Evolutionary conservation across 53 echinoderm and acorn worm species (phyloP).

Genomic region (Paracentrotus lividus): DNA sequence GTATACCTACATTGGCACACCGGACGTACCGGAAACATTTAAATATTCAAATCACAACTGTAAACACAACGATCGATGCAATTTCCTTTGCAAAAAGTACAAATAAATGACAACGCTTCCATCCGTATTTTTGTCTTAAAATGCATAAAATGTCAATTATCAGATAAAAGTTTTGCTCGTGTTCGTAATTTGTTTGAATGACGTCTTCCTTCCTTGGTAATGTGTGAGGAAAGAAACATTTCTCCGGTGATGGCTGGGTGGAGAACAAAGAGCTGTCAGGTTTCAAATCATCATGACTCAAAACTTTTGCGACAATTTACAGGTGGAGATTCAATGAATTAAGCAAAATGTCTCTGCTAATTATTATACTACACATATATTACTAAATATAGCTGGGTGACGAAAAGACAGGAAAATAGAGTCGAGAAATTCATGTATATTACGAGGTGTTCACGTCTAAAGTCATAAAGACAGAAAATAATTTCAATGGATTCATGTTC

Average conservation of each 20-base stretch:
- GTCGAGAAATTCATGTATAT: background rate
- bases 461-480: background rate
- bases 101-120: background rate
- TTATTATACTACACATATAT: background rate
- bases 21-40: background rate
- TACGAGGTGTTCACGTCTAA: background rate
- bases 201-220: slow-evolving; percentile 24
- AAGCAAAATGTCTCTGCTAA: background rate
- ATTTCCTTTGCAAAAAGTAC: background rate
- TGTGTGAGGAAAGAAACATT: background rate
- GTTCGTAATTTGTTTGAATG: slow-evolving; percentile 11
- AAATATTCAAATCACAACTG: background rate
- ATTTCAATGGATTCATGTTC: background rate
- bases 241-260: background rate
- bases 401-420: slow-evolving; percentile 42
- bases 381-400: slow-evolving; percentile 22
- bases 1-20: background rate
- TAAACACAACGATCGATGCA: background rate
- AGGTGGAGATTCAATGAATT: background rate
- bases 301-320: background rate
- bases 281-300: background rate
- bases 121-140: background rate
- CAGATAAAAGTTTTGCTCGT: background rate
- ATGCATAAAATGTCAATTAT: slow-evolving; percentile 11
- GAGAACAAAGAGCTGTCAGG: slow-evolving; percentile 41